phyloP scores from a whole-genome alignment of 2,888 invertebrate genomes.

The Dolomedes plantarius region DNA sequence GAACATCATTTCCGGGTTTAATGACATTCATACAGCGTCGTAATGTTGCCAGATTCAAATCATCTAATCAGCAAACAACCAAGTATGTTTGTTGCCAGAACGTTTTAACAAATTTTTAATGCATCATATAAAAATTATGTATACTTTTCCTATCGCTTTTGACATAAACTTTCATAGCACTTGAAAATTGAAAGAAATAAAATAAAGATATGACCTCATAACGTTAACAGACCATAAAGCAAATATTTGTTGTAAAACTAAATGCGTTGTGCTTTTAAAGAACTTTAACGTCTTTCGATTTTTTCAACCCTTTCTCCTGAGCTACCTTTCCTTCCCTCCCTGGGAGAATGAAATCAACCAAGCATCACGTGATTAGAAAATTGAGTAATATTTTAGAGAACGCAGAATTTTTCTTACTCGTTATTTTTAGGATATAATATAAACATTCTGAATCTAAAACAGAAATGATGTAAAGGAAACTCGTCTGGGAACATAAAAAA shows the following conservation, averaged over 20 bases:
- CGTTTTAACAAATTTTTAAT: neutral
- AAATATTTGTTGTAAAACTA: conserved; percentile 39
- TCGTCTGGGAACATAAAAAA: too few relatives aligned
- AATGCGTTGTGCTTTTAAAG: conserved; percentile 25
- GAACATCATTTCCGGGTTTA: conserved; percentile 49
- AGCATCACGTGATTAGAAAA: conserved; percentile 30
- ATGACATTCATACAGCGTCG: conserved; percentile 4
- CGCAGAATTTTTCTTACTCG: too few relatives aligned
- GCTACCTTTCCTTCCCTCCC: neutral
- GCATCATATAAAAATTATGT: neutral
- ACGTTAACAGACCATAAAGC: conserved; percentile 18
- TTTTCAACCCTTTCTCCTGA: neutral
- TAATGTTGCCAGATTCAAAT: neutral
- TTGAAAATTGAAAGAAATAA: neutral
- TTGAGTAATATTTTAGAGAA: conserved; percentile 11
- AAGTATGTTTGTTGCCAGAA: neutral
- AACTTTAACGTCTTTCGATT: conserved; percentile 17
- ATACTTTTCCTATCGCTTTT: neutral
- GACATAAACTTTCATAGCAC: neutral
- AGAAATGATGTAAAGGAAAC: too few relatives aligned
- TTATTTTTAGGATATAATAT: too few relatives aligned
- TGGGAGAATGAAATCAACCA: conserved; percentile 19
- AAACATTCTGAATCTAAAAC: too few relatives aligned
- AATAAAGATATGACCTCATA: conserved; percentile 2
- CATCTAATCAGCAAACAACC: neutral